Evolutionary conservation across 2,797 vertebrate genomes (phyloP).

Genomic region (Neosalanx taihuensis): DNA sequence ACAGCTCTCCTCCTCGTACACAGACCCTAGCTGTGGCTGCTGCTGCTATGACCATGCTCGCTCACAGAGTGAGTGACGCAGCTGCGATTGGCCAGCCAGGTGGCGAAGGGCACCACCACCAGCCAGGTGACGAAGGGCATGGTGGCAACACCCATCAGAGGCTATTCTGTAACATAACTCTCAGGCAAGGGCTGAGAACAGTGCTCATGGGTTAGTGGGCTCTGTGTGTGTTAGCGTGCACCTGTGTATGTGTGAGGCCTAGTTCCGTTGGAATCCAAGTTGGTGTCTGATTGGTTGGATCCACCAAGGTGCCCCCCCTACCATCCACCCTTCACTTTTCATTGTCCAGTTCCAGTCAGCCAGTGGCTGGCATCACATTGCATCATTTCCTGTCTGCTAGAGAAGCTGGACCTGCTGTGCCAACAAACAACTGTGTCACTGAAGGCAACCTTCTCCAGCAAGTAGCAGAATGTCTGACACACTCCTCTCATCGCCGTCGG

Average conservation of each 20-base stretch:
- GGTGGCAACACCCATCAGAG: no score
- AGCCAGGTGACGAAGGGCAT: conserved; percentile 50
- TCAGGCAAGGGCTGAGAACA: not conserved
- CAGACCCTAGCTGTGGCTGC: conserved; percentile 39
- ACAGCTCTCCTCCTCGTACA: conserved; percentile 42
- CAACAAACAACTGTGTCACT: conserved; percentile 4
- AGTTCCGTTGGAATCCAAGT: no score
- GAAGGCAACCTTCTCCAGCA: not conserved
- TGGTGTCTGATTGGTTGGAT: not conserved
- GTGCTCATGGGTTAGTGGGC: not conserved
- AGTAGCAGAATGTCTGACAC: not conserved
- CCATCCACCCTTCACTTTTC: conserved; percentile 39
- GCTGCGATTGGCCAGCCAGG: conserved; percentile 54
- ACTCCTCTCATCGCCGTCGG: not conserved
- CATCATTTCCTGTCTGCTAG: conserved; percentile 26
- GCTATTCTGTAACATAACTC: not conserved
- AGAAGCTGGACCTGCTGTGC: conserved; percentile 26
- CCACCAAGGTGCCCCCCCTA: conserved; percentile 34
- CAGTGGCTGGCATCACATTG: conserved; percentile 3
- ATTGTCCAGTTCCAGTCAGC: conserved; percentile 19
- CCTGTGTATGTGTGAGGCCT: no score
- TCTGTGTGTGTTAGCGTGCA: not conserved
- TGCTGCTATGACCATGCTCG: conserved; percentile 27
- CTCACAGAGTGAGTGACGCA: conserved; percentile 20
- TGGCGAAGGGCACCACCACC: conserved; percentile 40